phyloP scores from a whole-genome alignment of 1,140 invertebrate genomes.

The Drosophila dunni region DNA sequence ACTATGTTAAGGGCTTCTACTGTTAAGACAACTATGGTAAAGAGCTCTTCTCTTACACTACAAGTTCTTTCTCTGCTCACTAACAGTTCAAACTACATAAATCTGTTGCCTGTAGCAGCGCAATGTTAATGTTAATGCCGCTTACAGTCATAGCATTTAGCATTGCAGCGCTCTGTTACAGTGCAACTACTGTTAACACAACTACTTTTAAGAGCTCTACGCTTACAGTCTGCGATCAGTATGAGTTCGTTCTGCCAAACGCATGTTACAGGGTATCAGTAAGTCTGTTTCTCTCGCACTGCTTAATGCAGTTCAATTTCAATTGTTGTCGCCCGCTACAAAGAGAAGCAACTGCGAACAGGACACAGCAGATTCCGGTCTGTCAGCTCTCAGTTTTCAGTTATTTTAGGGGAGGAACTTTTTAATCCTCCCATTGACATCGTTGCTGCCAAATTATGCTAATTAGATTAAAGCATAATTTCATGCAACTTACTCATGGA shows the following conservation, averaged over 20 bases:
- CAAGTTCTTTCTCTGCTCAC: not conserved
- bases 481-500: constrained; percentile 67
- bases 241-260: no score
- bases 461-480: constrained; percentile 83
- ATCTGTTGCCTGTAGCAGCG: no score
- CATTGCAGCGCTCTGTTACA: no score
- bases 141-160: no score
- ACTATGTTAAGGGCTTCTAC: no score
- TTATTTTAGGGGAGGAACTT: not conserved
- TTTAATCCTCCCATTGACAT: constrained; percentile 44
- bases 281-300: constrained; percentile 56
- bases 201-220: no score
- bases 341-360: constrained; percentile 36
- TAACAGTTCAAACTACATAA: no score
- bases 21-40: no score
- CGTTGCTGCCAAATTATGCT: constrained; percentile 78
- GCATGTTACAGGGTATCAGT: constrained; percentile 16
- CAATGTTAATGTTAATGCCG: no score
- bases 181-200: no score
- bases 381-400: constrained; percentile 25
- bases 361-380: constrained; percentile 45
- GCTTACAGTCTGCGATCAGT: no score
- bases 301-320: constrained; percentile 83
- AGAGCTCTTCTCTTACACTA: no score
- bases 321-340: constrained; percentile 69